phyloP scores from a whole-genome alignment of 2,797 vertebrate species.

The Peromyscus melanophrys region DNA sequence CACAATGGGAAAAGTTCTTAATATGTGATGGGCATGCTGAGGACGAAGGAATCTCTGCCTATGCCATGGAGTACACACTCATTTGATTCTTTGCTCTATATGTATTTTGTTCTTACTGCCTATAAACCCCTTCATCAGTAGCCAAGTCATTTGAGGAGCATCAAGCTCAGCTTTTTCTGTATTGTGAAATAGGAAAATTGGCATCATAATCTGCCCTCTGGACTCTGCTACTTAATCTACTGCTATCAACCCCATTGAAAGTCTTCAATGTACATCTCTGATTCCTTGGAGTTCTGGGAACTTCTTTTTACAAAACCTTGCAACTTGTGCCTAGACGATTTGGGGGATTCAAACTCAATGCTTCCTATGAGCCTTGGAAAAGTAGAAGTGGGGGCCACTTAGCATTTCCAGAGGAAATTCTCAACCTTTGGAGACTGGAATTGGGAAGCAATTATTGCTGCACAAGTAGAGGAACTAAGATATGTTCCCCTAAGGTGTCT shows the following conservation, averaged over 20 bases:
- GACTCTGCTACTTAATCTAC: background rate
- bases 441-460: background rate
- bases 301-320: slow-evolving; percentile 57
- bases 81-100: background rate
- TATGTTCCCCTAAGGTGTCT: background rate
- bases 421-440: slow-evolving; percentile 22
- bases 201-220: background rate
- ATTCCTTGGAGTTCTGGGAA: slow-evolving; percentile 14
- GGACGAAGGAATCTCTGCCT: background rate
- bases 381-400: slow-evolving; percentile 19
- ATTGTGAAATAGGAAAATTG: slow-evolving; percentile 29
- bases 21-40: background rate
- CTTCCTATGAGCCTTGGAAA: background rate
- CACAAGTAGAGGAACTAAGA: background rate
- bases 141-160: slow-evolving; percentile 13
- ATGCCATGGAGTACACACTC: background rate
- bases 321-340: slow-evolving; percentile 20
- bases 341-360: slow-evolving; percentile 14
- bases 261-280: background rate
- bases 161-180: background rate
- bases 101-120: background rate
- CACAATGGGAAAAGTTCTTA: background rate
- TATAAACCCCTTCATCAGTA: slow-evolving; percentile 31
- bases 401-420: background rate
- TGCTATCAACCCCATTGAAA: background rate